Evolutionary conservation across 2,113 vertebrate genomes (phyloP).

Genomic region (Chloroceryle aenea): DNA sequence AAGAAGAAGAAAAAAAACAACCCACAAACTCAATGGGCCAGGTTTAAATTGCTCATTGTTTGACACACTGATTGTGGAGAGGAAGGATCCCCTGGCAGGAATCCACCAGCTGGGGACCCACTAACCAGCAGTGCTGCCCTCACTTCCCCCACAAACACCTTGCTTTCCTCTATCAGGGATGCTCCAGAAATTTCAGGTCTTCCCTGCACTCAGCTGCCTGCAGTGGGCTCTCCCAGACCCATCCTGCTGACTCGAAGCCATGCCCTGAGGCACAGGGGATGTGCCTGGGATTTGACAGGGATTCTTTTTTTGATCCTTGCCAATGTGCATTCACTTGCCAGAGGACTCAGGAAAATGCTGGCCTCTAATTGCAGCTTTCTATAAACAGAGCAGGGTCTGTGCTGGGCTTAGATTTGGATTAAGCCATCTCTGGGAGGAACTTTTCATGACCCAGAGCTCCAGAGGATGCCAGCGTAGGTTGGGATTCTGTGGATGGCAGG

Average conservation of each 20-base stretch:
- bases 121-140: background rate
- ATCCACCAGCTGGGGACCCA: background rate
- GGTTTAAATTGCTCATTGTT: background rate
- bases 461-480: background rate
- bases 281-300: background rate
- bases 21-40: rapidly evolving
- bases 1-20: background rate
- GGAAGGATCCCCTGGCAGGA: background rate
- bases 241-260: rapidly evolving
- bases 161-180: background rate
- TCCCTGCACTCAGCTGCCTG: rapidly evolving
- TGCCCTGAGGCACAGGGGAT: background rate
- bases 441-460: background rate
- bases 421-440: background rate
- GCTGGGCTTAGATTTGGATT: background rate
- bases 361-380: constrained; percentile 17
- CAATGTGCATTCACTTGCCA: background rate
- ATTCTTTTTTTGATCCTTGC: background rate
- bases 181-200: background rate
- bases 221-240: rapidly evolving
- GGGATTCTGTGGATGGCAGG: background rate
- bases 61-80: no score
- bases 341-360: background rate
- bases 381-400: background rate
- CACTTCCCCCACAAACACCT: background rate